Conservation (phyloP, 2,113 vertebrate genomes). For the Salvelinus alpinus region DNA sequence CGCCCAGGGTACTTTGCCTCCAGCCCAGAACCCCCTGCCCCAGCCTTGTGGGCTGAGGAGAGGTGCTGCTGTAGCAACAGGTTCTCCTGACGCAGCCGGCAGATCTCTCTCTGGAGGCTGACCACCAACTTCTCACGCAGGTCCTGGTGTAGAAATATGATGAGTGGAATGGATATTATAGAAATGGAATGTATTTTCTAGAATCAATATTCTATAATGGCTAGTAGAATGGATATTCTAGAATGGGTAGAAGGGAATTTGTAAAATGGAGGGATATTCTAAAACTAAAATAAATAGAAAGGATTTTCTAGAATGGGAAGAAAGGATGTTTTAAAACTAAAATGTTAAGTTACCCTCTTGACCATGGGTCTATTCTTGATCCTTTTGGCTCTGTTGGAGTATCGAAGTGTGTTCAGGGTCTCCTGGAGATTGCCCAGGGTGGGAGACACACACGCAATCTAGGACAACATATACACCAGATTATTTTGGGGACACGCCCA, state of each 20-base stretch:
- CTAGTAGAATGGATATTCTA: neutral
- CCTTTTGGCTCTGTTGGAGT: slow-evolving; percentile 67
- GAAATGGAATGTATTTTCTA: neutral
- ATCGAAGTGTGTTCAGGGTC: slow-evolving; percentile 75
- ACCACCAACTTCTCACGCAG: slow-evolving; percentile 50
- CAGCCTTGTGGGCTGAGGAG: slow-evolving; percentile 31
- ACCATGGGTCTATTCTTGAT: slow-evolving; percentile 68
- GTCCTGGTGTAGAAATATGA: slow-evolving; percentile 31
- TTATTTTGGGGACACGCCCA: neutral
- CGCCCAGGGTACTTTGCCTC: neutral
- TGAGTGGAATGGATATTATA: neutral
- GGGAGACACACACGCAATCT: slow-evolving; percentile 79
- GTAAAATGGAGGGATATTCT: too few species aligned
- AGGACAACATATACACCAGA: slow-evolving; percentile 18
- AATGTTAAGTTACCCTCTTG: slow-evolving; percentile 53
- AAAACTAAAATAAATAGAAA: neutral
- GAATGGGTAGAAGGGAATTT: too few species aligned
- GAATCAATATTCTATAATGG: too few species aligned
- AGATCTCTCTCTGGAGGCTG: slow-evolving; percentile 62
- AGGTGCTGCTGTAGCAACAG: slow-evolving; percentile 64
- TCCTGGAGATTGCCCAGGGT: slow-evolving; percentile 71
- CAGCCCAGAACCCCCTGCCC: neutral
- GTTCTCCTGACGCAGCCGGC: slow-evolving; percentile 67
- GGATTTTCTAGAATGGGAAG: too few species aligned
- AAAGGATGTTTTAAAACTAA: too few species aligned